Conservation (phyloP, 2,113 vertebrate genomes). For the Ascaphus truei region DNA sequence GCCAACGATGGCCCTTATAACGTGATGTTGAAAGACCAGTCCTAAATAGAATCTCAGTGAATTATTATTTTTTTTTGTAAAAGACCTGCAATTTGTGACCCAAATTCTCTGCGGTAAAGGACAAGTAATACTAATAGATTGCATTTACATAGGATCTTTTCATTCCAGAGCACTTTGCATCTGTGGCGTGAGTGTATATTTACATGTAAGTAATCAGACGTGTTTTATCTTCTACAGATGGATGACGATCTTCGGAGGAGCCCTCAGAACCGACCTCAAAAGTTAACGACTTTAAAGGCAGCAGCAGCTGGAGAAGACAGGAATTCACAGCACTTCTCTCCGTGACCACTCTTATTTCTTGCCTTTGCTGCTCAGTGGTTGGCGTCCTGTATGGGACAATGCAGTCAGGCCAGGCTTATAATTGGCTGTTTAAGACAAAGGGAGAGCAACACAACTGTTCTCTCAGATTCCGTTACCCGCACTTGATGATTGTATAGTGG, state of each 20-base stretch:
- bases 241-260: constrained; percentile 95
- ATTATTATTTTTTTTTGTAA: too few species aligned
- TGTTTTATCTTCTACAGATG: constrained; percentile 77
- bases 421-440: neutral
- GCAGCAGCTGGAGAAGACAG: constrained; percentile 60
- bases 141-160: too few species aligned
- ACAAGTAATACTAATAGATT: too few species aligned
- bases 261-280: constrained; percentile 86
- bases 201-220: constrained; percentile 21
- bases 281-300: constrained; percentile 71
- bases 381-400: neutral
- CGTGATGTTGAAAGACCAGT: too few species aligned
- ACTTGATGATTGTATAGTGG: too few species aligned
- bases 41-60: too few species aligned
- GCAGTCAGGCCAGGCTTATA: neutral
- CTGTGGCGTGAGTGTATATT: constrained; percentile 33
- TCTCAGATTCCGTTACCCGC: too few species aligned
- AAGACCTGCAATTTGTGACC: too few species aligned
- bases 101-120: too few species aligned
- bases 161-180: too few species aligned
- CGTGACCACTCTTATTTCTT: constrained; percentile 42
- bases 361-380: neutral
- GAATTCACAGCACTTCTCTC: constrained; percentile 68
- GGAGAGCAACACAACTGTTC: too few species aligned
- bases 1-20: too few species aligned